Percentiles rank a stretch among this genome's conserved stretches.
phyloP scores from a whole-genome alignment of 2,888 invertebrate genomes.

The Drosophila paracracens region DNA sequence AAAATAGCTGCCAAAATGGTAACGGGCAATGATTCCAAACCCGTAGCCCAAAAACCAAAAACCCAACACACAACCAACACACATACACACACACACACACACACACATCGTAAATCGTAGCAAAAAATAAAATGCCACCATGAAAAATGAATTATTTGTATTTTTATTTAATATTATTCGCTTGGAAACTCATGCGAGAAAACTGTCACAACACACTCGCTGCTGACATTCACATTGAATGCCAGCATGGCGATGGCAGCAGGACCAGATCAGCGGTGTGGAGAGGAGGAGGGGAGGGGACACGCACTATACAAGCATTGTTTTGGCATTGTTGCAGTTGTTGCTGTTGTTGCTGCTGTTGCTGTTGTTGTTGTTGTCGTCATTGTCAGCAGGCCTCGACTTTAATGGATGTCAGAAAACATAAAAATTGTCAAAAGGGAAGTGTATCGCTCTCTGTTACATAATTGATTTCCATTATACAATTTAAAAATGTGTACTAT shows the following conservation, averaged over 20 bases:
- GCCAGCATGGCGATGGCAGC: constrained; percentile 32
- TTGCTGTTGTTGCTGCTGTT: constrained; percentile 33
- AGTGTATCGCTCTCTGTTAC: constrained; percentile 48
- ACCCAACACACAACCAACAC: constrained; percentile 9
- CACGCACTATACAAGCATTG: constrained; percentile 66
- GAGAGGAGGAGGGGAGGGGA: constrained; percentile 37
- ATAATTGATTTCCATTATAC: constrained; percentile 74
- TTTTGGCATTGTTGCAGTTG: constrained; percentile 63
- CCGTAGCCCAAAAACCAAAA: constrained; percentile 25
- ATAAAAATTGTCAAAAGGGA: constrained; percentile 79
- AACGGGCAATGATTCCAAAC: constrained; percentile 50
- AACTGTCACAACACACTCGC: constrained; percentile 78
- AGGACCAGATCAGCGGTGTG: constrained; percentile 32
- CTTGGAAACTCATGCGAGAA: constrained; percentile 61
- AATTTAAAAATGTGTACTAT: constrained; percentile 37
- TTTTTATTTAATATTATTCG: constrained; percentile 74
- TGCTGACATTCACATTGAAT: constrained; percentile 49
- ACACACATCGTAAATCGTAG: constrained; percentile 1
- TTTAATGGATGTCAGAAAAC: constrained; percentile 77
- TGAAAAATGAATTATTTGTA: constrained; percentile 79
- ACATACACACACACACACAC: not conserved
- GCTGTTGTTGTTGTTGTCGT: constrained; percentile 57
- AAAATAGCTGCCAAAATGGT: constrained; percentile 76
- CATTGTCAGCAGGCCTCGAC: constrained; percentile 72
- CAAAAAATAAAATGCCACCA: constrained; percentile 39